Base-by-base conservation (phyloP, 2,797 vertebrate species). In the Threskiornis aethiopicus region DNA sequence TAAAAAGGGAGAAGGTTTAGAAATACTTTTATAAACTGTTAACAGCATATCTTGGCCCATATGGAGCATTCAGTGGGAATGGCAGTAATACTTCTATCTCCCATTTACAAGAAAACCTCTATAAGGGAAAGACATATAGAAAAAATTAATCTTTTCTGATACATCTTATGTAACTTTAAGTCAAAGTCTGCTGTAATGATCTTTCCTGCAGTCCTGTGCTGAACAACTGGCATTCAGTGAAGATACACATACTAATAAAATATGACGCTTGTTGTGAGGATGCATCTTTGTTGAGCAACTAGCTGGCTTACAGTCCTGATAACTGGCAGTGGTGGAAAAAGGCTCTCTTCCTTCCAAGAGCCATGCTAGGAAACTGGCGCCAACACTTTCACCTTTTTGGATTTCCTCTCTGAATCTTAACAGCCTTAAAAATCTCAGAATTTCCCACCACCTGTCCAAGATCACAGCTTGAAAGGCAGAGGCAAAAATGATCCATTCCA, bases 381-480 rank as follows among this genome's bases (percentile, higher is more conserved):
- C 31, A 92, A 79, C 29, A 33, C 22, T 62, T 90, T 35, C 55
- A 90, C 77, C 76, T 84, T 86, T 96, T 89, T 37, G 21, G 16
- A 81, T 94, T 89, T 77, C 84, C 37, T 64, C 31, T 87, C 54
- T 75, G 62, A 94, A 93, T 83, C 20, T 59, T 77, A 79, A 77
- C 13, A n/a, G 55, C 24, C 69, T 73, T 66, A 70, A 93, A 87
- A 64, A n/a, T 1, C 54, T 96, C 91, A 96, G 18, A 96, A 79
- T 93, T 95, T 96, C 90, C 90, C 77, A 96, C 10, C 41, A 83
- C 41, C 52, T 82, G 52, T 94, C 90, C 91, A 96, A 96, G 69
- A 92, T 92, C 77, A 82, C 86, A 91, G 81, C 71, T 92, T 90
- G 67, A 96, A 93, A 96, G 59, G 62, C 58, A 92, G 49, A 82